Evolutionary conservation across 2,113 vertebrate species (phyloP), one percentile per base, ranked within the genome.

Genomic region (Clarias macrocephalus): DNA sequence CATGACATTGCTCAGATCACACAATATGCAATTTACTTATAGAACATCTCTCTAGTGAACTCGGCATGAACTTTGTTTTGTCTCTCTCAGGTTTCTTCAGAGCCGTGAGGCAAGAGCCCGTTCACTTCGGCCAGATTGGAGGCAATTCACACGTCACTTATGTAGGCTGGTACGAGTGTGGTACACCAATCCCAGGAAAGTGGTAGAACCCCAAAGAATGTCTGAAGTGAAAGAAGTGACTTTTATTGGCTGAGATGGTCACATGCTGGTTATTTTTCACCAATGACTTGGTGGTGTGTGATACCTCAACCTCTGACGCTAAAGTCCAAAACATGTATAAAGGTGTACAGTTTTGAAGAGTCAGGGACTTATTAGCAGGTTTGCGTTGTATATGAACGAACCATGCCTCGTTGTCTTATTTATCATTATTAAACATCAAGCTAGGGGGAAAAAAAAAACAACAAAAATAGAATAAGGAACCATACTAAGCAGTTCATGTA

Each of bases 81-180:
- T 62, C 3, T 79, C 21, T 83, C 90, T 19, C 90, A 99, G 98
- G 98, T 15, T 99, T 95, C 91, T 99, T 95, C 94, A 94, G 97
- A 91, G 97, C 98, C 23, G 88, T 98, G 82, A 96, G 98, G 52
- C 98, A 99, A 90, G 97, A 99, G 80, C 97, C 98, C 0, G 98
- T 99, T 77, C 94, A 96, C 68, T 99, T 98, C 30, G 98, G 97
- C 59, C 95, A 95, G 84, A 99, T 99, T 18, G 98, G 98, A 1
- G 96, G 97, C 48, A 94, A 94, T 81, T 96, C 98, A 11, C 97
- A 97, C 80, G 93, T 96, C 85, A 97, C 93, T 92, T 99, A 99
- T 0, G 97, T 98, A 2, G 95, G 97, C 59, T 99, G 98, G 98
- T 99, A 99, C 4, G 98, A 99, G 93, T 99, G 98, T 4, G 98